Conservation (phyloP, 1,140 invertebrate species). For the Drosophila lowei region DNA sequence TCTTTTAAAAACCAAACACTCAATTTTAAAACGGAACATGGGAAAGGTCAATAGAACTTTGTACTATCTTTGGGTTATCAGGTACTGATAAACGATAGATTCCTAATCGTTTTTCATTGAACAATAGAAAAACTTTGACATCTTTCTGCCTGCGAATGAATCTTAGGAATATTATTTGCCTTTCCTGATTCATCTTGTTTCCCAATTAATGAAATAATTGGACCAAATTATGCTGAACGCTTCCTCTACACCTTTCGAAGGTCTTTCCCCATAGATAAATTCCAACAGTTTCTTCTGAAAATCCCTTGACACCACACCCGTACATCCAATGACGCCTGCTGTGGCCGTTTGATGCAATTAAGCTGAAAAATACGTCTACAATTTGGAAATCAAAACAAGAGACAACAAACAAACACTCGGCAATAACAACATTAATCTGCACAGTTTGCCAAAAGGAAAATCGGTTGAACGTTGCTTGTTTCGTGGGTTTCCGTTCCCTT, state of each 20-base stretch:
- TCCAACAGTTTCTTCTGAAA: slow-evolving; percentile 5
- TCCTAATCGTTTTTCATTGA: too few relatives aligned
- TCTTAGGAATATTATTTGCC: too few relatives aligned
- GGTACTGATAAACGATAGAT: too few relatives aligned
- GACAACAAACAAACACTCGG: slow-evolving; percentile 22
- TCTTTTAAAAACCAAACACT: too few relatives aligned
- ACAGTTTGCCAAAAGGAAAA: slow-evolving; percentile 45
- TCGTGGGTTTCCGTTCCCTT: slow-evolving; percentile 22
- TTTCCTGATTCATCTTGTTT: too few relatives aligned
- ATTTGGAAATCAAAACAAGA: slow-evolving; percentile 58
- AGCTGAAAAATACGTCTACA: slow-evolving; percentile 59
- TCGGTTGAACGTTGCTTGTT: slow-evolving; percentile 45
- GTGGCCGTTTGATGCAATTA: slow-evolving; percentile 52
- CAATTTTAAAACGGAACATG: too few relatives aligned
- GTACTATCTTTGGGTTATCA: too few relatives aligned
- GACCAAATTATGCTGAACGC: too few relatives aligned
- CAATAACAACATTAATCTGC: slow-evolving; percentile 60
- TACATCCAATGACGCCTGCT: slow-evolving; percentile 32
- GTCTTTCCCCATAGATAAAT: slow-evolving; percentile 18
- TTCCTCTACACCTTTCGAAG: neutral
- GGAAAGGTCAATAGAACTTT: too few relatives aligned
- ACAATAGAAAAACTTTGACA: too few relatives aligned
- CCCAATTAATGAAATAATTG: too few relatives aligned
- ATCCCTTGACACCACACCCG: neutral
- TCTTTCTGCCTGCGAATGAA: too few relatives aligned